These are phyloP conservation scores for Magallana angulata DNA, from an alignment of 1,140 invertebrate species.

Conservation along the genomic window DNA sequence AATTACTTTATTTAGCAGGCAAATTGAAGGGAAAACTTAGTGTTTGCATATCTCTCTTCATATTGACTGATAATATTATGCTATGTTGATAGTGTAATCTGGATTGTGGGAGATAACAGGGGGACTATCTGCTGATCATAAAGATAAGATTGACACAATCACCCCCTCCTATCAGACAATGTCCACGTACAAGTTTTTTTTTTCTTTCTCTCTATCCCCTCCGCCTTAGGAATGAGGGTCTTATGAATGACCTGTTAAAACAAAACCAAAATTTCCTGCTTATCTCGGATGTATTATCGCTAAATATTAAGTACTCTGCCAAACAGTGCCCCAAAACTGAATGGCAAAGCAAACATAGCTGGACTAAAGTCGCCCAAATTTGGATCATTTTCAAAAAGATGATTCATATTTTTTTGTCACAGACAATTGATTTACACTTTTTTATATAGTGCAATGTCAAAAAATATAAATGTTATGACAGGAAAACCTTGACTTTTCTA, in stretches of 20 bases:
- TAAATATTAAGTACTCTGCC: conserved; percentile 29
- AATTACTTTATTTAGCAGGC: background rate
- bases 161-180: background rate
- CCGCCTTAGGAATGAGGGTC: background rate
- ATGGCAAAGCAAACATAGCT: conserved; percentile 17
- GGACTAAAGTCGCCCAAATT: background rate
- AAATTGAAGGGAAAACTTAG: conserved; percentile 19
- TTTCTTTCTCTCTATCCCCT: background rate
- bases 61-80: conserved; percentile 45
- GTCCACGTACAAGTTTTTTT: conserved; percentile 3
- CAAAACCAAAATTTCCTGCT: conserved; percentile 4
- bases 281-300: conserved; percentile 16
- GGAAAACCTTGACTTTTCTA: too few species aligned
- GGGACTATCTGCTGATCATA: conserved; percentile 56
- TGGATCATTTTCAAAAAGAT: background rate
- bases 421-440: too few species aligned
- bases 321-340: background rate
- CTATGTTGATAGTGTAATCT: conserved; percentile 47
- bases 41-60: conserved; percentile 38
- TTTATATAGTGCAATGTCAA: too few species aligned
- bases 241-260: conserved; percentile 31
- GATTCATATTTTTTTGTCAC: background rate
- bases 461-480: too few species aligned
- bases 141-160: conserved; percentile 64
- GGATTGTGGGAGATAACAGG: conserved; percentile 48